phyloP scores from a whole-genome alignment of 1,140 invertebrate species.

The Trichonephila inaurata region DNA sequence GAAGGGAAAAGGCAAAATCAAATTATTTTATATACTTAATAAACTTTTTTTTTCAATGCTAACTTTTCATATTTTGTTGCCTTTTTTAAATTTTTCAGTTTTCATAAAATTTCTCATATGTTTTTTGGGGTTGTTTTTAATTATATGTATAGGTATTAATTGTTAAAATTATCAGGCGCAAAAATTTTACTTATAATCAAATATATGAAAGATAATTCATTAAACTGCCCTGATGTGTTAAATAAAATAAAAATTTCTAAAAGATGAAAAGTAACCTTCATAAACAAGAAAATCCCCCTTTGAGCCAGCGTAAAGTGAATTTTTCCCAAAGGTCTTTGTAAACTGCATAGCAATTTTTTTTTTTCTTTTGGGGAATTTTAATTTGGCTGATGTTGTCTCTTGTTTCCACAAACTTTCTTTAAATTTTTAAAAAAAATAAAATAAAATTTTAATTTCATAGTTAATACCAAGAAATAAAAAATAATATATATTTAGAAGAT shows the following conservation, averaged over 20 bases:
- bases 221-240: not conserved
- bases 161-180: too few species aligned
- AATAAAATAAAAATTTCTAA: not conserved
- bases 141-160: too few species aligned
- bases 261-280: conserved; percentile 83
- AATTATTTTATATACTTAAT: too few species aligned
- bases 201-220: not conserved
- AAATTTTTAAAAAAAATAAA: not conserved
- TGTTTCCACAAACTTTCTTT: conserved; percentile 83
- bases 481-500: too few species aligned
- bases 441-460: too few species aligned
- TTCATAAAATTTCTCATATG: too few species aligned
- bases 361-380: conserved; percentile 82
- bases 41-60: too few species aligned
- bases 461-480: too few species aligned
- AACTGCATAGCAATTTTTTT: conserved; percentile 84
- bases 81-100: too few species aligned
- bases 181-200: not conserved
- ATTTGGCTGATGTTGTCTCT: conserved; percentile 80
- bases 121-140: too few species aligned
- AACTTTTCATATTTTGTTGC: too few species aligned
- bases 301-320: conserved; percentile 90
- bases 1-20: too few species aligned
- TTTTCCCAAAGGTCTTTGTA: conserved; percentile 91
- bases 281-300: conserved; percentile 92